These are phyloP conservation scores for Syrmaticus mikado DNA, from an alignment of 2,113 vertebrate species.

Conservation along the genomic window DNA sequence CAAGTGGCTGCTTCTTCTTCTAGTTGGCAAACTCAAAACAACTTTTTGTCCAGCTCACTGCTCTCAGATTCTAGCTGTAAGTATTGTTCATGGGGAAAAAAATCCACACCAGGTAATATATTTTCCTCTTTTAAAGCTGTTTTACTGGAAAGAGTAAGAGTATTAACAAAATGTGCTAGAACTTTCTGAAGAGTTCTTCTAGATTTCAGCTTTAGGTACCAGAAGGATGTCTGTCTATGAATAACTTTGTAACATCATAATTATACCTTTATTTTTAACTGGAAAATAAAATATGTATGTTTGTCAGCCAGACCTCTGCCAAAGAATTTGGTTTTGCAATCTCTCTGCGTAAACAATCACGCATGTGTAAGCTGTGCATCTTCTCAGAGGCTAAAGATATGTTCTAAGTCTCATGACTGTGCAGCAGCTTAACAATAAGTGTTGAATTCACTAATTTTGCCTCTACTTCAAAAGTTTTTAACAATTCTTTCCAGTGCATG, in stretches of 20 bases:
- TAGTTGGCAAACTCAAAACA: conserved; percentile 72
- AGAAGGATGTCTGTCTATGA: background rate
- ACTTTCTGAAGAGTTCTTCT: background rate
- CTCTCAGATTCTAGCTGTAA: conserved; percentile 82
- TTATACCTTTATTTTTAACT: background rate
- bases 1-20: conserved; percentile 76
- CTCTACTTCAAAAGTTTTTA: background rate
- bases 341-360: background rate
- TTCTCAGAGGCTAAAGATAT: background rate
- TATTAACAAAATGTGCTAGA: background rate
- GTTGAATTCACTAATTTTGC: background rate
- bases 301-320: background rate
- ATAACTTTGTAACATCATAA: background rate
- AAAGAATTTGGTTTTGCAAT: background rate
- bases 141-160: background rate
- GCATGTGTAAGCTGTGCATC: background rate
- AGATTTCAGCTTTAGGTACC: background rate
- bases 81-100: conserved; percentile 64
- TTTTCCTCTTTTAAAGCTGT: background rate
- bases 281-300: background rate
- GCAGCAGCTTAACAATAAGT: background rate
- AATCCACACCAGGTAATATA: background rate
- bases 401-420: background rate
- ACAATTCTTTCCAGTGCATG: background rate
- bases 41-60: conserved; percentile 78